Conservation (phyloP, 2,888 invertebrate genomes). For the Conchocele bisecta region DNA sequence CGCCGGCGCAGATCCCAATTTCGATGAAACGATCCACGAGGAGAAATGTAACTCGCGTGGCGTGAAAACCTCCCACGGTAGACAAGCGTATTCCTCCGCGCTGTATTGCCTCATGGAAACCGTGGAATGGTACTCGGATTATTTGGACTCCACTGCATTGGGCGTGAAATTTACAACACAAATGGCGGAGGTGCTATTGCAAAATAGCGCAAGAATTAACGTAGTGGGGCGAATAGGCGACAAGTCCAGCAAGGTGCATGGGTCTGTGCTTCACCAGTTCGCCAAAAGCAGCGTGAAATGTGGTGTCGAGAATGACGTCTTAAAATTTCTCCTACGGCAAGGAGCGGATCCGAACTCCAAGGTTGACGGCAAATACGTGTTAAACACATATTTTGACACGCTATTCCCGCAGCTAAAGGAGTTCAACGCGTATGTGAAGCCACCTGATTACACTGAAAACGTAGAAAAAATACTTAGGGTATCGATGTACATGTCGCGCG, state of each 20-base stretch:
- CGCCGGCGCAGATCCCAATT: conserved; percentile 75
- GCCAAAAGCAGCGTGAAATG: conserved; percentile 66
- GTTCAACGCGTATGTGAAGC: conserved; percentile 36
- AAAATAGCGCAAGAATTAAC: conserved; percentile 49
- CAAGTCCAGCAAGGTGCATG: conserved; percentile 54
- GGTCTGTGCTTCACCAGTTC: conserved; percentile 69
- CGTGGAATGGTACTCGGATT: conserved; percentile 63
- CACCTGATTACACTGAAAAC: conserved; percentile 54
- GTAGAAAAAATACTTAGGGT: conserved; percentile 55
- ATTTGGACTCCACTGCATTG: conserved; percentile 60
- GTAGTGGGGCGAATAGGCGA: conserved; percentile 56
- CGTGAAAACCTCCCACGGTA: conserved; percentile 58
- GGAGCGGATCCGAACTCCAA: conserved; percentile 69
- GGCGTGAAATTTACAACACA: conserved; percentile 60
- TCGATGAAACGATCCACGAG: conserved; percentile 71
- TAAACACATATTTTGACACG: conserved; percentile 64
- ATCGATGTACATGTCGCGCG: conserved; percentile 55
- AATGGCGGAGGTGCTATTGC: conserved; percentile 62
- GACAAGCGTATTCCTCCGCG: conserved; percentile 64
- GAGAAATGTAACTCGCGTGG: conserved; percentile 50
- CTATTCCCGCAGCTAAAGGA: conserved; percentile 52
- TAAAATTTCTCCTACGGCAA: conserved; percentile 67
- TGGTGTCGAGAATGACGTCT: conserved; percentile 63
- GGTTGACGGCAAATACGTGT: conserved; percentile 61
- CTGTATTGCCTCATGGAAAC: conserved; percentile 71